A percentile compares a stretch with the other conserved stretches of the same genome.
Evolutionary conservation across 2,888 invertebrate species (phyloP).

Genomic region (Endomychus coccineus): DNA sequence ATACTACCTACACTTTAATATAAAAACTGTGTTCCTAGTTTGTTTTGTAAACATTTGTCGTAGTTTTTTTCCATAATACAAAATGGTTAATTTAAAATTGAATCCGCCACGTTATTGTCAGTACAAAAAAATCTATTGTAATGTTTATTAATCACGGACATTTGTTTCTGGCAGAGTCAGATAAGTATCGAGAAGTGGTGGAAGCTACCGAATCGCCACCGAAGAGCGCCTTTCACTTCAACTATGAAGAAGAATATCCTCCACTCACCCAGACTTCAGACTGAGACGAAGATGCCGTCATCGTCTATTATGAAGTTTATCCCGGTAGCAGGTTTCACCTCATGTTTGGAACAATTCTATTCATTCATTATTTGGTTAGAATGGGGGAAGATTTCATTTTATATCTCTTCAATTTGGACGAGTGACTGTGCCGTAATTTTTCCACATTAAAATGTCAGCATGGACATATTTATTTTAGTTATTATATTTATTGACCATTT

Average conservation of each 20-base stretch:
- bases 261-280: constrained; percentile 62
- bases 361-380: constrained; percentile 37
- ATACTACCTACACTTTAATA: no score
- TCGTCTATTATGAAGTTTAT: constrained; percentile 5
- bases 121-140: no score
- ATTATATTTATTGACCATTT: no score
- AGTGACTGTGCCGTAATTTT: no score
- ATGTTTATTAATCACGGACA: constrained; percentile 11
- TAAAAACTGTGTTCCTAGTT: no score
- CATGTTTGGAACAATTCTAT: constrained; percentile 34
- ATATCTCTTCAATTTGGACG: constrained; percentile 32
- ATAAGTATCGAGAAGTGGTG: constrained; percentile 66
- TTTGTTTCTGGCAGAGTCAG: constrained; percentile 53
- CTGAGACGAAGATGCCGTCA: constrained; percentile 33
- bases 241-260: constrained; percentile 78
- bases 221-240: constrained; percentile 65
- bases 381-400: constrained; percentile 37
- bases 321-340: constrained; percentile 19
- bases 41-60: no score
- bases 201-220: constrained; percentile 66
- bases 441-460: no score
- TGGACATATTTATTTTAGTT: no score
- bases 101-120: no score
- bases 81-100: no score
- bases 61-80: no score